Evolutionary conservation across 2,797 vertebrate genomes (phyloP), one percentile per base, ranked within the genome.

Genomic region (Ambastaia sidthimunki): DNA sequence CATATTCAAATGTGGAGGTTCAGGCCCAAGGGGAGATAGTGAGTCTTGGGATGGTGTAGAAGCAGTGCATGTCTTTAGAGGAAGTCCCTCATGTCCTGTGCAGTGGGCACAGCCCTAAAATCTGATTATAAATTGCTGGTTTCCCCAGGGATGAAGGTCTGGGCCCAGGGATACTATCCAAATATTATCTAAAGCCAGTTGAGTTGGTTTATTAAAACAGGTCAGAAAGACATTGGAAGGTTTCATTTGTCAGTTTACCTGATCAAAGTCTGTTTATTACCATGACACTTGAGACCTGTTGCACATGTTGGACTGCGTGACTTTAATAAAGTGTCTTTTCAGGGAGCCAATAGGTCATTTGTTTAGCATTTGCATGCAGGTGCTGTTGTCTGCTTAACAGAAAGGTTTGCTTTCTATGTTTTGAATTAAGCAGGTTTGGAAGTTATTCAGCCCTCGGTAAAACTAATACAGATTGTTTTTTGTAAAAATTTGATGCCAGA

Each of bases 61-160:
- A 47, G 74, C 54, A 34, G 55, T 28, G 11, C 23, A 47, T 81
- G 86, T 78, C 77, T 60, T 83, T 74, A 81, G 82, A 92, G 93
- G 93, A 95, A 93, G 89, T 93, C 92, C 89, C 92, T 78, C 23
- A 21, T 57, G 74, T 95, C 92, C 92, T 91, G 88, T 79, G 80
- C 71, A n/a, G 84, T 83, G 87, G 91, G 84, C 87, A 87, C 83
- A 71, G 89, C 89, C 89, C 87, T 66, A 90, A 87, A n/a, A 68
- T 52, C 74, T 76, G 44, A 83, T 87, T 87, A 93, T 93, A 92
- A 91, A 68, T 54, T 1, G 76, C 69, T 80, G 70, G 74, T 28
- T 60, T 31, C 68, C 84, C 83, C 74, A 6, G 74, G 70, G 89
- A 72, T 48, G 63, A 2, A 54, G 59, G 68, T 7, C 41, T 44